Evolutionary conservation across 2,113 vertebrate genomes (phyloP), one percentile per base, ranked within the genome.

Genomic region (Apteryx owenii): DNA sequence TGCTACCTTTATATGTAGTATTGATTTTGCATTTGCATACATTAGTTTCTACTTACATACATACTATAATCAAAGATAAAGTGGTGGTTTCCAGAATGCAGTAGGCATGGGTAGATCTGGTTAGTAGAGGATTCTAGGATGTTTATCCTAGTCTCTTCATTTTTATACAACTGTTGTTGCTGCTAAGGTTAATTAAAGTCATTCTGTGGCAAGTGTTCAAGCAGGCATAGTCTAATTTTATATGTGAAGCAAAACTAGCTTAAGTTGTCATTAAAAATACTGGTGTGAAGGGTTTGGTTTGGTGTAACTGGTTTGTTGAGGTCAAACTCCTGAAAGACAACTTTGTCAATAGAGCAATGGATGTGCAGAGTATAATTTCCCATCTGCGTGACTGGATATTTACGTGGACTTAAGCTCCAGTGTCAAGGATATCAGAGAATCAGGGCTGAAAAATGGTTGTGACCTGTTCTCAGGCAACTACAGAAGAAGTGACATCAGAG

Each of bases 111-210:
- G 48, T 50, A 81, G 81, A 29, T 86, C 9, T 58, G 33, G 56
- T 86, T 62, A 87, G 61, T 31, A 80, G 50, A 85, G 3, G 19
- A 68, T 85, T 89, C 62, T 83, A 38, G 36, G 36, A 38, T 38
- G 21, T 83, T 96, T 93, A 60, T 91, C 26, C 0, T 3, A 54
- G 44, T 73, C 33, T 53, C 14, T 80, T 33, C 71, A 36, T 51
- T 68, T 71, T 78, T 33, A 60, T 25, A 46, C 68, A 33, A n/a
- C 40, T 85, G 29, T 81, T 89, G 64, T 53, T 86, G 42, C 64
- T 95, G 46, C 56, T 90, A 50, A 83, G 64, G 68, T 93, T 94
- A 90, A 92, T 75, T 88, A 70, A 90, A 92, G 75, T 70, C 9
- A 42, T 75, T 90, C 36, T 90, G 19, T 90, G 51, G 51, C 75